Evolutionary conservation across 2,797 vertebrate species (phyloP).

Genomic region (Columba guinea): DNA sequence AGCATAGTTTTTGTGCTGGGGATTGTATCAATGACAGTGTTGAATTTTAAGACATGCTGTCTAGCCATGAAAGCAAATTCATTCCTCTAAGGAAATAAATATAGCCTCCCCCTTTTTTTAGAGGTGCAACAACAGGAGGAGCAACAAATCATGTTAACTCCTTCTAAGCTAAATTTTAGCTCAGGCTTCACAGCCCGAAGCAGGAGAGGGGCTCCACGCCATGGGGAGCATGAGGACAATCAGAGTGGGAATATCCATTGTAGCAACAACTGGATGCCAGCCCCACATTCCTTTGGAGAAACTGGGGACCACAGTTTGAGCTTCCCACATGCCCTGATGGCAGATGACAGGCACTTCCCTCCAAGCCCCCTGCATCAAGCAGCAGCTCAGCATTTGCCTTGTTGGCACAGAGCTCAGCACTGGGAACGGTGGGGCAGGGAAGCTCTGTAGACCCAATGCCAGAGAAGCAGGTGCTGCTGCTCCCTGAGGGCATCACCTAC

Average conservation of each 20-base stretch:
- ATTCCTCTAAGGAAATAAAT: background rate
- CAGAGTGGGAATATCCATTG: background rate
- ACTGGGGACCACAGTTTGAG: background rate
- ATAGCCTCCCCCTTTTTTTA: background rate
- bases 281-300: background rate
- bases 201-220: background rate
- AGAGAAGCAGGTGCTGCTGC: background rate
- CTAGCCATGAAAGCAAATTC: background rate
- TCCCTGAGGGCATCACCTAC: slow-evolving; percentile 65
- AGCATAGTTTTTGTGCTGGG: background rate
- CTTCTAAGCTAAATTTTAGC: background rate
- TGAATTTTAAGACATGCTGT: background rate
- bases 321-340: background rate
- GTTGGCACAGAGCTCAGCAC: background rate
- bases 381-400: background rate
- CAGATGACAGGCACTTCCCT: background rate
- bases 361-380: fast-evolving
- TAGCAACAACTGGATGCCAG: background rate
- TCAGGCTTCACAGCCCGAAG: background rate
- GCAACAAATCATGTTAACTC: background rate
- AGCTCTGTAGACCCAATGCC: fast-evolving
- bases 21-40: background rate
- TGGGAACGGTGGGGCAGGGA: background rate
- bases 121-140: background rate
- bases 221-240: background rate